Percentiles rank a stretch among this genome's conserved stretches.
phyloP scores from a whole-genome alignment of 2,113 vertebrate genomes.

The Eulemur macaco region DNA sequence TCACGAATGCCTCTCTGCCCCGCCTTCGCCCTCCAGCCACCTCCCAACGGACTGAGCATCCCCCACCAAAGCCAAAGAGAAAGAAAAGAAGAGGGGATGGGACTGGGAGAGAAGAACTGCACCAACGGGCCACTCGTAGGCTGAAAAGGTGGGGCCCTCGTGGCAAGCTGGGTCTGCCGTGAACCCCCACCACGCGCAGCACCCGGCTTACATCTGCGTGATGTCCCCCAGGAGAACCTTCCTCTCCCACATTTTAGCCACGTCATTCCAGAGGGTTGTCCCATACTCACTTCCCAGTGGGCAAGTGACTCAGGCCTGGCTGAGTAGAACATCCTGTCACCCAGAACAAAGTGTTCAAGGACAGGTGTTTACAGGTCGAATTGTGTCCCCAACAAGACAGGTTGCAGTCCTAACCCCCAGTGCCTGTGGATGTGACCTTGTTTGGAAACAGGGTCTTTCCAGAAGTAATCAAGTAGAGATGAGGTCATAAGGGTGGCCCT shows the following conservation, averaged over 20 bases:
- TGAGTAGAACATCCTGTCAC: neutral
- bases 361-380: neutral
- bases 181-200: neutral
- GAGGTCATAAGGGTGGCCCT: neutral
- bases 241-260: neutral
- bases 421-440: neutral
- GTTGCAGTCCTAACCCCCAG: neutral
- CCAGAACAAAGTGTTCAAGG: neutral
- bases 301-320: neutral
- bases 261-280: rapidly evolving
- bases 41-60: neutral
- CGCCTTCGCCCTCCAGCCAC: neutral
- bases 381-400: neutral
- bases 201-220: rapidly evolving
- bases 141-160: neutral
- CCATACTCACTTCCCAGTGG: neutral
- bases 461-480: neutral
- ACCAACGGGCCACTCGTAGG: rapidly evolving
- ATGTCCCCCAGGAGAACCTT: neutral
- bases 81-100: neutral
- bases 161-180: rapidly evolving
- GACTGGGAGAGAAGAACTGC: neutral
- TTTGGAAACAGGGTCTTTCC: neutral
- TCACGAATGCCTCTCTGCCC: neutral
- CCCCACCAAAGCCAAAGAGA: neutral